A percentile compares a stretch with the other conserved stretches of the same genome.
phyloP scores from a whole-genome alignment of 2,797 vertebrate genomes.

The Acanthurus tractus region DNA sequence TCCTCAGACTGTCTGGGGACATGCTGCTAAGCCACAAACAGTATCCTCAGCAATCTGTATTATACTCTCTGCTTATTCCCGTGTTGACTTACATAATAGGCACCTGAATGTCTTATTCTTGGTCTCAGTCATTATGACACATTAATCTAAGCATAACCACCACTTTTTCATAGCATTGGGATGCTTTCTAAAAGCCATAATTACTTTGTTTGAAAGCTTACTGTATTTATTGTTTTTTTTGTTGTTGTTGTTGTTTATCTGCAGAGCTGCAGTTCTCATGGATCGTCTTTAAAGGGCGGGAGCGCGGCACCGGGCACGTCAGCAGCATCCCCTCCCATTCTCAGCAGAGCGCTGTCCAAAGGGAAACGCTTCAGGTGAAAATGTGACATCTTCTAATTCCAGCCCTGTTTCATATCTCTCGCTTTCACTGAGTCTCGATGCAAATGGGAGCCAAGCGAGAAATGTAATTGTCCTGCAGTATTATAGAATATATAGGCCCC shows the following conservation, averaged over 20 bases:
- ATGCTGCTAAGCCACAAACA: constrained; percentile 46
- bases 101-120: constrained; percentile 19
- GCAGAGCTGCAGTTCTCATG: constrained; percentile 80
- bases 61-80: constrained; percentile 8
- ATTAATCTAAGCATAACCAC: constrained; percentile 2
- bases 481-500: constrained; percentile 51
- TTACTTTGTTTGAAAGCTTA: constrained; percentile 18
- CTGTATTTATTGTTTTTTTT: constrained; percentile 10
- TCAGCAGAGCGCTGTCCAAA: constrained; percentile 79
- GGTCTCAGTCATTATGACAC: not conserved
- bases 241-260: constrained; percentile 22
- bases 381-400: constrained; percentile 48
- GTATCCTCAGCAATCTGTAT: constrained; percentile 51
- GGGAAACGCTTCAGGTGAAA: constrained; percentile 86
- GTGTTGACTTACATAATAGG: constrained; percentile 28
- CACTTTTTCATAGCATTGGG: not conserved
- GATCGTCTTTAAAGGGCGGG: constrained; percentile 68
- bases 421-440: constrained; percentile 25
- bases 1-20: constrained; percentile 56
- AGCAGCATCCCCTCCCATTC: constrained; percentile 65
- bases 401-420: constrained; percentile 36
- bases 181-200: no score
- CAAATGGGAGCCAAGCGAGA: constrained; percentile 52
- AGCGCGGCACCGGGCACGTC: constrained; percentile 64
- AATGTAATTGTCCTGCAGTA: constrained; percentile 62